Evolutionary conservation across 1,140 invertebrate genomes (phyloP), one percentile per base, ranked within the genome.

Genomic region (Danaus melanippus): DNA sequence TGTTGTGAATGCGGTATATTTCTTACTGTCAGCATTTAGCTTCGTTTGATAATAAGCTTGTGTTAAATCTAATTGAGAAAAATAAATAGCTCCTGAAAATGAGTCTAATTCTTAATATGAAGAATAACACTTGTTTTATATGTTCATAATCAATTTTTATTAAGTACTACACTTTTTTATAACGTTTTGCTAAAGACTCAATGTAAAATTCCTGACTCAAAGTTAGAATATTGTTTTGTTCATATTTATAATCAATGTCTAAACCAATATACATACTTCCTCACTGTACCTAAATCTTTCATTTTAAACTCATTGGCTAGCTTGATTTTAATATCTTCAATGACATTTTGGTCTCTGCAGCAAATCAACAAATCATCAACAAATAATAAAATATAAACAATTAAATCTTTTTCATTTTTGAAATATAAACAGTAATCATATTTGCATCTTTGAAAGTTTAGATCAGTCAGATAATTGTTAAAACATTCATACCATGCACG

Each of bases 261-360:
- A 60, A 56, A 42, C 56, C 54, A 51, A 64, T 64, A n/a, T n/a
- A n/a, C n/a, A 17, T 67, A 60, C 53, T 66, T 60, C 72, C 70
- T 72, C 46, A 77, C 50, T 68, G 71, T 64, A 11, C 77, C 71
- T 42, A 79, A 51, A 53, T 76, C 66, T 60, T 75, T 73, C 64
- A 81, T 74, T 50, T 44, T 44, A 66, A 84, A 77, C 56, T n/a
- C 64, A 41, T 74, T 53, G 8, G 44, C 58, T 56, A 77, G 61
- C 10, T 49, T 60, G 10, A 1, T 57, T 67, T 70, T 79, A 58
- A 64, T 46, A 9, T 71, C 32, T 43, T 52, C 42, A 46, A 76
- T 68, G 17, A 61, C 51, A 10, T 56, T 41, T 62, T 67, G 17
- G 67, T 74, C 46, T 66, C 42, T 57, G 55, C 60, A 64, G 49